Percentiles rank a stretch among this genome's conserved stretches.
phyloP scores from a whole-genome alignment of 1,140 invertebrate species.

The Drosophila repletoides region DNA sequence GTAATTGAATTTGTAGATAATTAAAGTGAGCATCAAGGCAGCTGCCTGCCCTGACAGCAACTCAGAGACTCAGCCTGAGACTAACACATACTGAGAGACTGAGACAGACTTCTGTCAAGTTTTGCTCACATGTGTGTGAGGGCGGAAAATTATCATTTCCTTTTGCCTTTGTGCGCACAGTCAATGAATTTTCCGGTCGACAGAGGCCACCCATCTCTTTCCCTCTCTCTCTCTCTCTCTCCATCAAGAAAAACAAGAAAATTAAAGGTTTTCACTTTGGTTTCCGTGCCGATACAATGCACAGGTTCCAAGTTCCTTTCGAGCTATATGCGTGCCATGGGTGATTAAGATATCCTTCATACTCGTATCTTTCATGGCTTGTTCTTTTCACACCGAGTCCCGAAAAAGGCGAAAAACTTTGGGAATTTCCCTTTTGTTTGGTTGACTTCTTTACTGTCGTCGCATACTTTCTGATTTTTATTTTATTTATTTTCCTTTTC shows the following conservation, averaged over 20 bases:
- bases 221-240: neutral
- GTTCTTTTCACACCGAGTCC: slow-evolving; percentile 58
- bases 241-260: slow-evolving; percentile 33
- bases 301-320: neutral
- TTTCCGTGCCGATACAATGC: slow-evolving; percentile 50
- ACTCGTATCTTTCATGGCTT: slow-evolving; percentile 28
- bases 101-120: slow-evolving; percentile 14
- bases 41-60: slow-evolving; percentile 1
- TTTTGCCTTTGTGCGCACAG: slow-evolving; percentile 60
- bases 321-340: slow-evolving; percentile 48
- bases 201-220: neutral
- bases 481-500: slow-evolving; percentile 2
- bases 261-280: slow-evolving; percentile 65
- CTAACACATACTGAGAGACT: too few relatives aligned
- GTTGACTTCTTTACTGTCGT: slow-evolving; percentile 48
- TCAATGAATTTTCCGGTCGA: slow-evolving; percentile 56
- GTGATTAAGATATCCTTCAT: slow-evolving; percentile 59
- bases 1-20: slow-evolving; percentile 29
- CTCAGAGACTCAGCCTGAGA: too few relatives aligned
- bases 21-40: slow-evolving; percentile 25
- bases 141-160: slow-evolving; percentile 75
- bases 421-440: slow-evolving; percentile 51
- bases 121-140: slow-evolving; percentile 4
- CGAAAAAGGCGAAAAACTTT: too few relatives aligned
- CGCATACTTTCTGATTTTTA: slow-evolving; percentile 37